Conservation (phyloP, 2,797 vertebrate species). For the Girardinus metallicus region DNA sequence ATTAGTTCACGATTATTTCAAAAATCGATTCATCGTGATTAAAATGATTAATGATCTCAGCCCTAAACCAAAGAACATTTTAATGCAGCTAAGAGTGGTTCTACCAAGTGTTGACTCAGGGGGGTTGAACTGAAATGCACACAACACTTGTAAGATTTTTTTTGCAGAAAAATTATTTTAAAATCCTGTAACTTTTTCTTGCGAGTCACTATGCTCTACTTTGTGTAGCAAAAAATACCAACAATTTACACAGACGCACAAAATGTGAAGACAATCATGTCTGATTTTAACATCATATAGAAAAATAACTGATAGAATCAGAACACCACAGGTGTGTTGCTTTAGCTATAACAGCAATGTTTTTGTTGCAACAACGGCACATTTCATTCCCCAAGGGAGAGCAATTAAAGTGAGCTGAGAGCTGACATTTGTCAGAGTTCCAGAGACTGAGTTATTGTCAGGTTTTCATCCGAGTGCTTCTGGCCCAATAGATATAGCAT, state of each 20-base stretch:
- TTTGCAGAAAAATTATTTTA: background rate
- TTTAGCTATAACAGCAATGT: background rate
- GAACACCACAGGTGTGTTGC: background rate
- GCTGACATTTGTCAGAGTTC: slow-evolving; percentile 20
- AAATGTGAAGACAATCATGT: background rate
- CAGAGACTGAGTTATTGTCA: slow-evolving; percentile 10
- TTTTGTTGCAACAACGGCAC: slow-evolving; percentile 18
- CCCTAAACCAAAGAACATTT: background rate
- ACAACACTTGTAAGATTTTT: background rate
- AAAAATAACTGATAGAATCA: background rate
- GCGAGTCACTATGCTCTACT: background rate
- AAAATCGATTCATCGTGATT: no score
- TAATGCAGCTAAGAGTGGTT: background rate
- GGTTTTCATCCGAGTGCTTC: slow-evolving; percentile 19
- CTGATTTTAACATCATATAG: background rate
- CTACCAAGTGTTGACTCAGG: background rate
- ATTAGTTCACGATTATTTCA: no score
- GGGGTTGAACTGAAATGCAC: background rate
- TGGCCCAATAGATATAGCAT: slow-evolving; percentile 11
- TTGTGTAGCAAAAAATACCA: background rate
- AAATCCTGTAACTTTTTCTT: background rate
- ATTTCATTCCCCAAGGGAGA: slow-evolving; percentile 30
- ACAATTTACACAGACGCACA: background rate
- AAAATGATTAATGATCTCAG: background rate
- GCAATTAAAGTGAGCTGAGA: slow-evolving; percentile 23